Evolutionary conservation across 2,113 vertebrate genomes (phyloP).

Genomic region (Rhipidura dahli): DNA sequence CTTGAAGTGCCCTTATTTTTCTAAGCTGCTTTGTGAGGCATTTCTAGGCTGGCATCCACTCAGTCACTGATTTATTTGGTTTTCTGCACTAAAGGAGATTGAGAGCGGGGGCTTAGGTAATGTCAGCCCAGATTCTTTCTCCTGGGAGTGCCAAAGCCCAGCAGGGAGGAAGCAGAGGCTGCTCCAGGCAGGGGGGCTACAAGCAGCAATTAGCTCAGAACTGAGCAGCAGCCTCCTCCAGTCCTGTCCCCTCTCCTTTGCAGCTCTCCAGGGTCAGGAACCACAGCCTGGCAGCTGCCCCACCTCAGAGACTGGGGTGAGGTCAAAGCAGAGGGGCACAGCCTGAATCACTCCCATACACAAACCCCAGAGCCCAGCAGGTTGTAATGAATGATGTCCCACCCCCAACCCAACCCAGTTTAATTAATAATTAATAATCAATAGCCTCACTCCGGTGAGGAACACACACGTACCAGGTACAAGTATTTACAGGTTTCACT

Average conservation of each 20-base stretch:
- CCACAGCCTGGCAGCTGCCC: not conserved
- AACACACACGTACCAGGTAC: slow-evolving; percentile 82
- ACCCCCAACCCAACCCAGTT: accelerated
- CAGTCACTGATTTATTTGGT: not conserved
- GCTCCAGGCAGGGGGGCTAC: not conserved
- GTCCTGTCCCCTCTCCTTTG: not conserved
- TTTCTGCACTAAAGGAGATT: not conserved
- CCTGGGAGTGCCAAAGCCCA: not conserved
- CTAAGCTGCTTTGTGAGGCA: not conserved
- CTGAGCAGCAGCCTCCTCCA: not conserved
- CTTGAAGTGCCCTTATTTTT: not conserved
- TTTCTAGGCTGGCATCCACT: not conserved
- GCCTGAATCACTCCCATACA: not conserved
- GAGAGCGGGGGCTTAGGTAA: not conserved
- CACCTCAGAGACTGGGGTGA: not conserved
- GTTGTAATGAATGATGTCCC: accelerated
- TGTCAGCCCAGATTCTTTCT: not conserved
- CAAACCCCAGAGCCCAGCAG: not conserved
- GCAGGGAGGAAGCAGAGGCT: not conserved
- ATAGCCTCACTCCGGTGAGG: not conserved
- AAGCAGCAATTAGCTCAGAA: not conserved
- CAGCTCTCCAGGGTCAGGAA: not conserved
- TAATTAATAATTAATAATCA: not conserved
- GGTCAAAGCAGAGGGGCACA: not conserved
- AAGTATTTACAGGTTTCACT: slow-evolving; percentile 99